These are phyloP conservation scores for Nasonia longicornis DNA, from an alignment of 1,140 invertebrate species.

Conservation along the genomic window DNA sequence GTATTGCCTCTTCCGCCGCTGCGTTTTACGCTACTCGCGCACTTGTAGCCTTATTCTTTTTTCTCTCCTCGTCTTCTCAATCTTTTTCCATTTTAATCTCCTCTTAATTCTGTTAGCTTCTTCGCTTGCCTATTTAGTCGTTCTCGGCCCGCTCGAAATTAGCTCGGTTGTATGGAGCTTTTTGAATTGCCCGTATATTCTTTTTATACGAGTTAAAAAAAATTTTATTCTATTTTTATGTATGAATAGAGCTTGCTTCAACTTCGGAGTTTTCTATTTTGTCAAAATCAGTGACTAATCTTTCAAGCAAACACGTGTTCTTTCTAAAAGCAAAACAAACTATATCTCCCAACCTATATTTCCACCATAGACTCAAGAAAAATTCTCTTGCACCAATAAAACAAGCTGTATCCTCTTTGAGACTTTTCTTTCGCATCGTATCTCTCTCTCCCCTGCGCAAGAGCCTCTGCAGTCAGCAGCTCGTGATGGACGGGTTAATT, in stretches of 20 bases:
- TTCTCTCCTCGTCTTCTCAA: not conserved
- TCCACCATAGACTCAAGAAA: not conserved
- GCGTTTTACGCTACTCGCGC: conserved; percentile 1
- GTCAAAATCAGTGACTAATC: too few species aligned
- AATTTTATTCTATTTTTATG: too few species aligned
- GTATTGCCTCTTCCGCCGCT: not conserved
- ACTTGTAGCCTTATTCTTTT: not conserved
- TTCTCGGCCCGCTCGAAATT: not conserved
- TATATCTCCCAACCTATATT: too few species aligned
- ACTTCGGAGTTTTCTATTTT: too few species aligned
- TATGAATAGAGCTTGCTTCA: too few species aligned
- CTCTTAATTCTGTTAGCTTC: not conserved
- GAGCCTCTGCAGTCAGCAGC: too few species aligned
- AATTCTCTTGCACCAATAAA: not conserved
- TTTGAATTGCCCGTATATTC: not conserved
- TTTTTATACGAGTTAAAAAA: too few species aligned
- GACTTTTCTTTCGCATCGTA: not conserved
- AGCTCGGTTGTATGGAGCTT: not conserved
- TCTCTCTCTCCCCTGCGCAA: not conserved
- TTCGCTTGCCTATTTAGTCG: not conserved
- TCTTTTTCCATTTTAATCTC: conserved; percentile 5
- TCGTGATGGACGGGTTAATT: conserved; percentile 17
- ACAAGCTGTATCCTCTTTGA: too few species aligned
- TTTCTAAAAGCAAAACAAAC: too few species aligned
- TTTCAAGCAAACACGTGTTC: too few species aligned